Evolutionary conservation across 2,113 vertebrate species (phyloP).

Genomic region (Onychostruthus taczanowskii): DNA sequence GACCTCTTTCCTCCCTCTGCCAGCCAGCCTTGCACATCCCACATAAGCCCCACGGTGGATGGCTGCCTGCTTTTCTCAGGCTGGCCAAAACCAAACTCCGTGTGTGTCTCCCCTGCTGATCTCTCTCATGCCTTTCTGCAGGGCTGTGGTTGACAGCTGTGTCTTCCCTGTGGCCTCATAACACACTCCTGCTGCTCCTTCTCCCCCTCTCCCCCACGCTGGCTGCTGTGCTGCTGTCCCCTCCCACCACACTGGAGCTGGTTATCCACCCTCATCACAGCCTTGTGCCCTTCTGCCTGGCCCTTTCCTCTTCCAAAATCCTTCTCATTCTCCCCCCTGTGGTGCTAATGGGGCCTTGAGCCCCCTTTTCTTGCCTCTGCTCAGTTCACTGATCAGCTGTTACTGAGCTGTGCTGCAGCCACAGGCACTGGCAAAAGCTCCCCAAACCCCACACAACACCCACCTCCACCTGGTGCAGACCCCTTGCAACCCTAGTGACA

Average conservation of each 20-base stretch:
- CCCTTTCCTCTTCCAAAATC: background rate
- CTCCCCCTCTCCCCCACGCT: background rate
- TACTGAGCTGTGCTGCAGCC: background rate
- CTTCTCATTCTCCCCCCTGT: background rate
- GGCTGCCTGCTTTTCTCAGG: background rate
- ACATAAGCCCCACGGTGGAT: rapidly evolving
- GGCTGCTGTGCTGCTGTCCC: background rate
- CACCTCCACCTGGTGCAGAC: background rate
- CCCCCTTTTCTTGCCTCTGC: background rate
- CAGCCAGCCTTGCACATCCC: background rate
- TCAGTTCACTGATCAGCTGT: rapidly evolving
- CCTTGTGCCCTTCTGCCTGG: background rate
- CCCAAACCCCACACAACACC: background rate
- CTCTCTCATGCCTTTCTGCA: background rate
- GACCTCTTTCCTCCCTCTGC: background rate
- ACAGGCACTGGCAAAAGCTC: background rate
- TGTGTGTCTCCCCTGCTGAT: background rate
- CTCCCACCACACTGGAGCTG: background rate
- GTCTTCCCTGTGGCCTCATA: background rate
- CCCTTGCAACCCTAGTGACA: background rate
- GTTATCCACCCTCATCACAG: background rate
- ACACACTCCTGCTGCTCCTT: background rate
- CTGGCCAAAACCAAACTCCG: background rate
- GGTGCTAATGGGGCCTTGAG: background rate
- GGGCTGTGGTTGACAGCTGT: background rate